Evolutionary conservation across 2,888 invertebrate species (phyloP).

Genomic region (Mayetiola destructor): DNA sequence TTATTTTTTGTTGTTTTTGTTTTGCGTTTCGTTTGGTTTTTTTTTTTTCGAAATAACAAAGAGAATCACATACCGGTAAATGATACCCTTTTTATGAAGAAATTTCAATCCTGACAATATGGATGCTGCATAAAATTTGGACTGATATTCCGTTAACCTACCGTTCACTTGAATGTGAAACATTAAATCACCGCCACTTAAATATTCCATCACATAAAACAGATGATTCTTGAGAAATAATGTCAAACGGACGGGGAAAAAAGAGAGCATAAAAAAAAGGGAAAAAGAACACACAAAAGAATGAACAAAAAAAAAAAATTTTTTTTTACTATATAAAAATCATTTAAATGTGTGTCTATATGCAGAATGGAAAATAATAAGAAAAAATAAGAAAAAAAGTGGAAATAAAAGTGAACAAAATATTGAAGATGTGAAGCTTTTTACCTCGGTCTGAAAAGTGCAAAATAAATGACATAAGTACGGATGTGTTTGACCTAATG

Average conservation of each 20-base stretch:
- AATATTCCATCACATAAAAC: conserved; percentile 99
- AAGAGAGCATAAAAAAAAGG: neutral
- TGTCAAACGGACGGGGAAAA: neutral
- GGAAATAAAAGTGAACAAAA: neutral
- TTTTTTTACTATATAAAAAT: too few relatives aligned
- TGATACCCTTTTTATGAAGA: conserved; percentile 89
- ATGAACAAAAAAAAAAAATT: neutral
- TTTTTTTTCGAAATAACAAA: neutral
- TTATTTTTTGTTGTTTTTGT: too few relatives aligned
- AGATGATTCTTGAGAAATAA: conserved; percentile 66
- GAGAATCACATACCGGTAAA: conserved; percentile 64
- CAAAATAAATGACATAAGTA: conserved; percentile 95
- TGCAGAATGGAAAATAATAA: neutral
- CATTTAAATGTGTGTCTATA: too few relatives aligned
- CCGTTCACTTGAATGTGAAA: conserved; percentile 96
- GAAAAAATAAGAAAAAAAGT: neutral
- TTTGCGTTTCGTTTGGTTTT: neutral
- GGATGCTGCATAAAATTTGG: conserved; percentile 93
- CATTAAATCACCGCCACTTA: conserved; percentile 99
- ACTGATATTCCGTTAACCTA: conserved; percentile 74
- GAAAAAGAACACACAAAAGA: neutral
- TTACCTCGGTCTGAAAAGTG: conserved; percentile 94
- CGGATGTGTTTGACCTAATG: conserved; percentile 90
- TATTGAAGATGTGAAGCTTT: too few relatives aligned
- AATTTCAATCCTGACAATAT: conserved; percentile 94